These are phyloP conservation scores for Actinostola sp. DNA, from an alignment of 92 coral and sea anemone species.

Conservation along the genomic window DNA sequence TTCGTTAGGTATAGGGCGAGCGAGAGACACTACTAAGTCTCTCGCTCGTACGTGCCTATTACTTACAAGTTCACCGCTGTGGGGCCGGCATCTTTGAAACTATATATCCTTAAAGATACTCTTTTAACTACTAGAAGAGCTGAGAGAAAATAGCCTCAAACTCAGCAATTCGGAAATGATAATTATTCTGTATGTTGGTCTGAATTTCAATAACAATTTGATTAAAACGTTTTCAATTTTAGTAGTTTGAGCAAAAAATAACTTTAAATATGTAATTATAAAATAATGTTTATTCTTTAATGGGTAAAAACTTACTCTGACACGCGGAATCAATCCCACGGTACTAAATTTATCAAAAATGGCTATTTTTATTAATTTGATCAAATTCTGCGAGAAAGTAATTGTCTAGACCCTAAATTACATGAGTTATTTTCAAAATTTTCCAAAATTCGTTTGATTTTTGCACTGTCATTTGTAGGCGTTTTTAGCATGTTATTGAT, in stretches of 20 bases:
- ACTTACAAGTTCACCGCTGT: neutral
- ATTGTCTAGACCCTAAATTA: neutral
- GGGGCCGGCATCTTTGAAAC: constrained; percentile 12
- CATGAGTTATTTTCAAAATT: neutral
- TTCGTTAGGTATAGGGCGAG: no score
- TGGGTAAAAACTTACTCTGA: neutral
- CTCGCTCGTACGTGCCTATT: neutral
- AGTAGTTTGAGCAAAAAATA: constrained; percentile 15
- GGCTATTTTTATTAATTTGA: neutral
- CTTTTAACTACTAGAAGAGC: neutral
- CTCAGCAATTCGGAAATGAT: constrained; percentile 4
- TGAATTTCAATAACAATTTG: neutral
- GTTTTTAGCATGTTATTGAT: constrained; percentile 4
- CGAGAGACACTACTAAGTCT: no score
- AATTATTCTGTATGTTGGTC: neutral
- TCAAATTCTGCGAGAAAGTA: constrained; percentile 2
- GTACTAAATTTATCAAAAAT: constrained; percentile 13
- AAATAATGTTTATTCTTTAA: constrained; percentile 5
- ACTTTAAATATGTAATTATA: neutral
- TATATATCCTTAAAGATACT: neutral
- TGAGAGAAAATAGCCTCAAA: neutral
- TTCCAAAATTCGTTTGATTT: neutral
- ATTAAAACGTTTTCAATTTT: neutral
- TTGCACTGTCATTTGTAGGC: constrained; percentile 4
- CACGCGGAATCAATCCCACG: constrained; percentile 26